Conservation (phyloP, 2,888 invertebrate genomes). For the Drosophila kanekoi region DNA sequence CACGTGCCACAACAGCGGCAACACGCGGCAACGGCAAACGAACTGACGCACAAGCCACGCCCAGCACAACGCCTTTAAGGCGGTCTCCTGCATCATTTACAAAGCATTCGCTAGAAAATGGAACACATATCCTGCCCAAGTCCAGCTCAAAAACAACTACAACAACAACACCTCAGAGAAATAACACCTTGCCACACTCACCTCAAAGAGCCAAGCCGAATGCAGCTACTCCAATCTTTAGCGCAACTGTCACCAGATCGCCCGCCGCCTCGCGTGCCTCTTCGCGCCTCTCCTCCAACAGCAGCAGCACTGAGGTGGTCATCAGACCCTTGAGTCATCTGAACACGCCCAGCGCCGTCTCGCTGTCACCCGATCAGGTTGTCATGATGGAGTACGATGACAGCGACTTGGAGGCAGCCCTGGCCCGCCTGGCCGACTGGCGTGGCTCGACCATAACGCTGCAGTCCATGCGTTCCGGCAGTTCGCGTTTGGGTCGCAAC, state of each 20-base stretch:
- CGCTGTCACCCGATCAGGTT: constrained; percentile 57
- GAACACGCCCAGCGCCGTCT: constrained; percentile 59
- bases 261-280: constrained; percentile 47
- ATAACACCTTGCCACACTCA: neutral
- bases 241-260: constrained; percentile 24
- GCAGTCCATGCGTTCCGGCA: constrained; percentile 51
- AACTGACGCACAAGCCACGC: constrained; percentile 44
- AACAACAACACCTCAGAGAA: neutral
- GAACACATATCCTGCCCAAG: neutral
- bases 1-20: constrained; percentile 32
- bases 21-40: constrained; percentile 14
- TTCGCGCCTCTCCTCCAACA: constrained; percentile 50
- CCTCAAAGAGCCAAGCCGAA: neutral
- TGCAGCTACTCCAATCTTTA: neutral
- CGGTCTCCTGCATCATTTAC: constrained; percentile 7
- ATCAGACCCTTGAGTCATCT: constrained; percentile 63
- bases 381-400: constrained; percentile 57
- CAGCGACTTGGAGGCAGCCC: constrained; percentile 56
- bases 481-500: constrained; percentile 27
- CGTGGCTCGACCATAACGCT: constrained; percentile 45
- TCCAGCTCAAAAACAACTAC: neutral
- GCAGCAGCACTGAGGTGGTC: constrained; percentile 62
- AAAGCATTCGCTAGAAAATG: neutral
- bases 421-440: constrained; percentile 47
- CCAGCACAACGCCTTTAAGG: constrained; percentile 22